A percentile compares a stretch with the other conserved stretches of the same genome.
Conservation (phyloP, 2,797 vertebrate species). For the Spatula clypeata region DNA sequence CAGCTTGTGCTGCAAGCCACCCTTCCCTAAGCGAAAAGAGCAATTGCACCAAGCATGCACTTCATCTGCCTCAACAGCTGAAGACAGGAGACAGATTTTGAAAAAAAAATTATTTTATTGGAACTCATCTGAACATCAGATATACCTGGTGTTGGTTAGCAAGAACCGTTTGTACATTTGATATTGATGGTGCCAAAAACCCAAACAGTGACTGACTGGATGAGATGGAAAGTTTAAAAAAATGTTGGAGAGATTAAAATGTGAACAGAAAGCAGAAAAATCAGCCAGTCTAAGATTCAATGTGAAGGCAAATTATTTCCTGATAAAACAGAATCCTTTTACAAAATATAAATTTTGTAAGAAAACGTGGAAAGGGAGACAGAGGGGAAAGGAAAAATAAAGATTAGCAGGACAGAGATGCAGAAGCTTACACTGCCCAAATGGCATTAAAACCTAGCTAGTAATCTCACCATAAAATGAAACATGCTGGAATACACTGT, state of each 20-base stretch:
- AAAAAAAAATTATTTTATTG: slow-evolving; percentile 90
- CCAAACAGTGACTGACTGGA: slow-evolving; percentile 85
- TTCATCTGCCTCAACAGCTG: background rate
- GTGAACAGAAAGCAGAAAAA: slow-evolving; percentile 52
- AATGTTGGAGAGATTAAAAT: slow-evolving; percentile 61
- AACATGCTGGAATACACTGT: slow-evolving; percentile 59
- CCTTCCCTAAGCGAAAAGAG: background rate
- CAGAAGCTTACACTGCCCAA: slow-evolving; percentile 81
- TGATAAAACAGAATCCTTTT: slow-evolving; percentile 84
- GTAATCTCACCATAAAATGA: slow-evolving; percentile 50
- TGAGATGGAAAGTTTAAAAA: slow-evolving; percentile 68
- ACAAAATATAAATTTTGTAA: slow-evolving; percentile 84
- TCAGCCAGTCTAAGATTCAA: slow-evolving; percentile 78
- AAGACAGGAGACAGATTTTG: slow-evolving; percentile 80
- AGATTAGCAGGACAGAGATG: slow-evolving; percentile 65
- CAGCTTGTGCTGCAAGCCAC: accelerated
- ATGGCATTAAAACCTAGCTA: slow-evolving; percentile 70
- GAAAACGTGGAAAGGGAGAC: slow-evolving; percentile 73
- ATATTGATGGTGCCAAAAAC: slow-evolving; percentile 90
- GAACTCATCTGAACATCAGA: slow-evolving; percentile 95
- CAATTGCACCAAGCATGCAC: accelerated
- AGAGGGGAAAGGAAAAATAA: slow-evolving; percentile 20
- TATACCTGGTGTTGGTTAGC: slow-evolving; percentile 92
- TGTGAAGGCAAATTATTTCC: slow-evolving; percentile 78
- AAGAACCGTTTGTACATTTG: slow-evolving; percentile 93